Percentiles rank a stretch among this genome's conserved stretches.
Conservation (phyloP, 2,113 vertebrate genomes). For the Festucalex cinctus region DNA sequence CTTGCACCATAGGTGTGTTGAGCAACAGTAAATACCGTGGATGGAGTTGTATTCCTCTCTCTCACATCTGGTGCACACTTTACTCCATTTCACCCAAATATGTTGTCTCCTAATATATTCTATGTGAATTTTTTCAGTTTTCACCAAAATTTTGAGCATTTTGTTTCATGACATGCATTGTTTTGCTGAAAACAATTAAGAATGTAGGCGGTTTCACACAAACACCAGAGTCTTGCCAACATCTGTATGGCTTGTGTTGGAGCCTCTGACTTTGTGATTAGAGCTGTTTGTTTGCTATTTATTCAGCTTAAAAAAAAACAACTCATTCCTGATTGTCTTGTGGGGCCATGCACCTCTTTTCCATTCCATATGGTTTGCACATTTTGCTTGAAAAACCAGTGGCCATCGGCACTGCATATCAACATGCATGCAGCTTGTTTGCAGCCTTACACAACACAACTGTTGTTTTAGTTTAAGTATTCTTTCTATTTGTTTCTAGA, state of each 20-base stretch:
- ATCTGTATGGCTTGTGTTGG: slow-evolving; percentile 2
- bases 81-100: background rate
- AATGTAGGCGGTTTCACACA: slow-evolving; percentile 4
- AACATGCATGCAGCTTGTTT: background rate
- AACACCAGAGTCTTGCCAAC: slow-evolving; percentile 2
- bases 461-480: background rate
- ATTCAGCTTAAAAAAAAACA: background rate
- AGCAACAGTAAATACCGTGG: slow-evolving; percentile 43
- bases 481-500: background rate
- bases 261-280: background rate
- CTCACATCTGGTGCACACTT: background rate
- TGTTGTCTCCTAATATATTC: background rate
- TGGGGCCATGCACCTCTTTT: background rate
- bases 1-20: slow-evolving; percentile 33
- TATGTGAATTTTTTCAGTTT: background rate
- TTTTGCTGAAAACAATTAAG: slow-evolving; percentile 1
- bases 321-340: slow-evolving; percentile 1
- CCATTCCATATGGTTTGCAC: slow-evolving; percentile 6
- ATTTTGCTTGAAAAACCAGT: background rate
- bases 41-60: slow-evolving; percentile 21
- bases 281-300: background rate
- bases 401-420: background rate
- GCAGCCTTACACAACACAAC: background rate
- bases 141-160: background rate
- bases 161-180: background rate